phyloP scores from a whole-genome alignment of 2,797 vertebrate genomes.

The Sebastes miniatus region DNA sequence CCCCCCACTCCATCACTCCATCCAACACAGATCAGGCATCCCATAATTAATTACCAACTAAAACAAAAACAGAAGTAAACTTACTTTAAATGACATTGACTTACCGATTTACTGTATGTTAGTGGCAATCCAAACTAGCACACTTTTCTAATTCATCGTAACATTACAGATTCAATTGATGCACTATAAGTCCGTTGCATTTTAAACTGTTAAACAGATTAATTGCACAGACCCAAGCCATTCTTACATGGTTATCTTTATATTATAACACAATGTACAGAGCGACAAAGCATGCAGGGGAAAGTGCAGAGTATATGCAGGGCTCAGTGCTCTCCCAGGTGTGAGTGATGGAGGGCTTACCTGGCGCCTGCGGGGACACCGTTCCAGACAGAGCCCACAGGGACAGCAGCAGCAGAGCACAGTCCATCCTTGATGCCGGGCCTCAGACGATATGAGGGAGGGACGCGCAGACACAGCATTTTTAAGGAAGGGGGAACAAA shows the following conservation, averaged over 20 bases:
- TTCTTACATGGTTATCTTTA: neutral
- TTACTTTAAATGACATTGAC: neutral
- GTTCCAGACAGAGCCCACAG: conserved; percentile 75
- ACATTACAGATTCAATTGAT: neutral
- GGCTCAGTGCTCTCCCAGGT: neutral
- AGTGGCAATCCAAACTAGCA: neutral
- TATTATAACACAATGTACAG: neutral
- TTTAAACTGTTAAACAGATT: neutral
- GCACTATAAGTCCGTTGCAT: neutral
- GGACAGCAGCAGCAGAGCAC: conserved; percentile 75
- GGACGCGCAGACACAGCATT: conserved; percentile 50
- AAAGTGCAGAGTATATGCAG: neutral
- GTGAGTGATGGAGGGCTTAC: conserved; percentile 54
- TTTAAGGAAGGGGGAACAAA: conserved; percentile 62
- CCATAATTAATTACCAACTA: neutral
- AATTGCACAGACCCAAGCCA: neutral
- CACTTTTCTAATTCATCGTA: neutral
- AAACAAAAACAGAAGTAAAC: neutral
- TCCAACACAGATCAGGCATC: neutral
- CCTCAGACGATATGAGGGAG: conserved; percentile 72
- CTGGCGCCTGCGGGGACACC: conserved; percentile 61
- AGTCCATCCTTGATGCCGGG: conserved; percentile 76
- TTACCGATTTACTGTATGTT: neutral
- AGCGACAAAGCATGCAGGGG: neutral
- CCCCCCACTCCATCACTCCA: no score